phyloP scores from a whole-genome alignment of 1,140 invertebrate genomes.

The Dinothrombium tinctorium region DNA sequence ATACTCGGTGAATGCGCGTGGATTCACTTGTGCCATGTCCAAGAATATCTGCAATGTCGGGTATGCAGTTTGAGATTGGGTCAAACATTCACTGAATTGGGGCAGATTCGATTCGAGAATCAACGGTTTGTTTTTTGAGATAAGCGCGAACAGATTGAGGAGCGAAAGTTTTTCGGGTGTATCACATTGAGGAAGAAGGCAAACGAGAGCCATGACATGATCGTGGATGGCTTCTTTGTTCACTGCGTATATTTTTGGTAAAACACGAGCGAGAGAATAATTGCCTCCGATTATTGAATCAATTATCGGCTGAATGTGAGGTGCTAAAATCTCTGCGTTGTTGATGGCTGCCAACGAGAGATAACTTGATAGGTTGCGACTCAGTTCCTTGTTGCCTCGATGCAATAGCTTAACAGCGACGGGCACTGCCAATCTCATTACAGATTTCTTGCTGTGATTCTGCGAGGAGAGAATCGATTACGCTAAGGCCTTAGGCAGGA shows the following conservation, averaged over 20 bases:
- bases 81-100: slow-evolving; percentile 45
- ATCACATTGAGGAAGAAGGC: slow-evolving; percentile 52
- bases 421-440: slow-evolving; percentile 68
- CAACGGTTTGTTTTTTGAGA: slow-evolving; percentile 48
- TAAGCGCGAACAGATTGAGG: slow-evolving; percentile 48
- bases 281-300: slow-evolving; percentile 66
- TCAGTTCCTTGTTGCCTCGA: slow-evolving; percentile 65
- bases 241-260: slow-evolving; percentile 65
- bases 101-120: slow-evolving; percentile 49
- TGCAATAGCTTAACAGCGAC: slow-evolving; percentile 71
- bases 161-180: slow-evolving; percentile 55
- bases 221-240: slow-evolving; percentile 58
- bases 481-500: not conserved
- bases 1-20: slow-evolving; percentile 39
- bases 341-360: slow-evolving; percentile 74
- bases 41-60: slow-evolving; percentile 49
- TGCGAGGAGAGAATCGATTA: slow-evolving; percentile 18
- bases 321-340: slow-evolving; percentile 53
- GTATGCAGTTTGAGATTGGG: slow-evolving; percentile 27
- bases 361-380: slow-evolving; percentile 68
- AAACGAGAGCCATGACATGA: slow-evolving; percentile 52
- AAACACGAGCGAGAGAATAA: slow-evolving; percentile 52
- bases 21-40: slow-evolving; percentile 39
- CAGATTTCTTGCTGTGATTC: slow-evolving; percentile 62
- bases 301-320: slow-evolving; percentile 66